A percentile compares a stretch with the other conserved stretches of the same genome.
Evolutionary conservation across 2,797 vertebrate genomes (phyloP).

Genomic region (Liasis olivaceus): DNA sequence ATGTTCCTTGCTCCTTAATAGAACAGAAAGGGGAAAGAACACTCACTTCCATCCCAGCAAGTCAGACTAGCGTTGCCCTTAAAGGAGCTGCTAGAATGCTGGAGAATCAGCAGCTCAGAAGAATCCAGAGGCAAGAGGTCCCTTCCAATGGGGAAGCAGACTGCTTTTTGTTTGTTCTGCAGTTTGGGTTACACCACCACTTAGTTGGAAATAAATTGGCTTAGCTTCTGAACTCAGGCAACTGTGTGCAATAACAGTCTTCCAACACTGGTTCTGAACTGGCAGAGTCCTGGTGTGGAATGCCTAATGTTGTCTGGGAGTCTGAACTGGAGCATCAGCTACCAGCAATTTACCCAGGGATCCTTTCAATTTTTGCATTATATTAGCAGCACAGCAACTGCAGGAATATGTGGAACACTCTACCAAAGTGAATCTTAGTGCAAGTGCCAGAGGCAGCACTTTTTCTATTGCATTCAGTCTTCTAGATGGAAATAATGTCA

Average conservation of each 20-base stretch:
- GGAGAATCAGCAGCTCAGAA: background rate
- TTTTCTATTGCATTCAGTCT: conserved; percentile 5
- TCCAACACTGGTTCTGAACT: background rate
- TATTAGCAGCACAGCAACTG: background rate
- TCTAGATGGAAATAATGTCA: conserved; percentile 15
- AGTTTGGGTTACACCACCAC: background rate
- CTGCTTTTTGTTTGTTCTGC: no score
- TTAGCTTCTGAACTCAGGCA: background rate
- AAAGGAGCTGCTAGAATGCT: background rate
- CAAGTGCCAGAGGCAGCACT: background rate
- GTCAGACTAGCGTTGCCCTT: background rate
- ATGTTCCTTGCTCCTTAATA: background rate
- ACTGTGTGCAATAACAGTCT: background rate
- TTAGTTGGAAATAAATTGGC: background rate
- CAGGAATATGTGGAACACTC: background rate
- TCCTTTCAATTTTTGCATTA: background rate
- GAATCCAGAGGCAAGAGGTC: background rate
- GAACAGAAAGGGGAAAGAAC: background rate
- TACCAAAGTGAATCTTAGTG: background rate
- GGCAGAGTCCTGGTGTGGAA: background rate
- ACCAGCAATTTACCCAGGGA: no score
- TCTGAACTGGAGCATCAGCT: background rate
- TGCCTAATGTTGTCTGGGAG: background rate
- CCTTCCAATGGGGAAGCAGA: background rate
- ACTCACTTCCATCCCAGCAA: background rate